Percentiles rank a stretch among this genome's conserved stretches.
Conservation (phyloP, 2,888 invertebrate genomes). For the Cactoblastis cactorum region DNA sequence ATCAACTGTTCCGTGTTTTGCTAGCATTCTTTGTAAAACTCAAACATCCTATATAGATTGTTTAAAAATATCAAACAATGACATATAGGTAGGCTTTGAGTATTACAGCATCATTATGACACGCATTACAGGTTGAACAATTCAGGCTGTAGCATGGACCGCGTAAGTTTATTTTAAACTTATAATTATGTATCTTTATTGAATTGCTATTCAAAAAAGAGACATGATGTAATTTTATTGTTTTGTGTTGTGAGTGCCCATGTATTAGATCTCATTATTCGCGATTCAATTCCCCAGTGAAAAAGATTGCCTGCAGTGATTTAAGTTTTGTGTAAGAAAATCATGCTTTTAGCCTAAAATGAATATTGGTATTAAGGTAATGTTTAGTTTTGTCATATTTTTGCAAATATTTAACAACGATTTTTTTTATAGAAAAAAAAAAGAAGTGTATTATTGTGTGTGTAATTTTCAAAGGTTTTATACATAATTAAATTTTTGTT, state of each 20-base stretch:
- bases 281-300: neutral
- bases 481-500: too few relatives aligned
- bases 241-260: neutral
- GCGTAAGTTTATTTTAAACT: neutral
- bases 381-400: too few relatives aligned
- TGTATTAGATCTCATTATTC: neutral
- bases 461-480: too few relatives aligned
- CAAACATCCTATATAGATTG: slow-evolving; percentile 18
- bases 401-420: too few relatives aligned
- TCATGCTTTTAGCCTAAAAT: neutral
- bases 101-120: neutral
- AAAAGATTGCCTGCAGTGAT: neutral
- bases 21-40: neutral
- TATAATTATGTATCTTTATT: neutral
- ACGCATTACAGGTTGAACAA: neutral
- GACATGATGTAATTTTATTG: slow-evolving; percentile 2
- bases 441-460: too few relatives aligned
- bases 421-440: too few relatives aligned
- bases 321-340: neutral
- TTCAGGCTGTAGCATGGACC: neutral
- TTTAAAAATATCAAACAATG: slow-evolving; percentile 12
- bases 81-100: neutral
- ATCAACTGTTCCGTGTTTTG: neutral
- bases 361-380: neutral
- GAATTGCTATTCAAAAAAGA: too few relatives aligned